These are phyloP conservation scores for Muschampia plurimacula DNA, from an alignment of 2,888 invertebrate species.

Conservation along the genomic window DNA sequence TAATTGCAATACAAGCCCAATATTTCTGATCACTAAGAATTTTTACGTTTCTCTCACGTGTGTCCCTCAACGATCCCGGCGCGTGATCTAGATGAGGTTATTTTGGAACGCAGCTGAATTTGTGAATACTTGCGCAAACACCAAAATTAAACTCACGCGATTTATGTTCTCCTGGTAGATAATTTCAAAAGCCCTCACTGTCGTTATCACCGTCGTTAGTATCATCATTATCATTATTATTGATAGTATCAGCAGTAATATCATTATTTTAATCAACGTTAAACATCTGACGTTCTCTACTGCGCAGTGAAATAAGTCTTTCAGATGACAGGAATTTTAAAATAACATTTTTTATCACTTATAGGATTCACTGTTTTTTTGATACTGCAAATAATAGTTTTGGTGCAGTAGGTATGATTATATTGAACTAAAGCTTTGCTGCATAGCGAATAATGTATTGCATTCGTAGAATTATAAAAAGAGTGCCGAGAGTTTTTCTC, in stretches of 20 bases:
- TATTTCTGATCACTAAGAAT: neutral
- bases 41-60: conserved; percentile 24
- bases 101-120: conserved; percentile 34
- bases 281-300: no score
- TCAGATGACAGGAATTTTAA: no score
- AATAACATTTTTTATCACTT: no score
- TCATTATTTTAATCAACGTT: neutral
- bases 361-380: no score
- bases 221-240: no score
- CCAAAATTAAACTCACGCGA: conserved; percentile 54
- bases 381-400: no score
- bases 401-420: no score
- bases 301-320: no score
- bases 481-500: no score
- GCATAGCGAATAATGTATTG: no score
- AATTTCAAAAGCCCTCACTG: conserved; percentile 4
- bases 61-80: conserved; percentile 14
- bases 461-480: no score
- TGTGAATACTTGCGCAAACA: conserved; percentile 46
- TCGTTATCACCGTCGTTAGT: neutral
- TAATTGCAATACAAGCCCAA: neutral
- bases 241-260: neutral
- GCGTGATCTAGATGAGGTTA: conserved; percentile 31
- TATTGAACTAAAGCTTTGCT: no score
- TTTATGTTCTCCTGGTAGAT: conserved; percentile 41